Conservation (phyloP, 2,113 vertebrate species). For the Genyomyrus donnyi region DNA sequence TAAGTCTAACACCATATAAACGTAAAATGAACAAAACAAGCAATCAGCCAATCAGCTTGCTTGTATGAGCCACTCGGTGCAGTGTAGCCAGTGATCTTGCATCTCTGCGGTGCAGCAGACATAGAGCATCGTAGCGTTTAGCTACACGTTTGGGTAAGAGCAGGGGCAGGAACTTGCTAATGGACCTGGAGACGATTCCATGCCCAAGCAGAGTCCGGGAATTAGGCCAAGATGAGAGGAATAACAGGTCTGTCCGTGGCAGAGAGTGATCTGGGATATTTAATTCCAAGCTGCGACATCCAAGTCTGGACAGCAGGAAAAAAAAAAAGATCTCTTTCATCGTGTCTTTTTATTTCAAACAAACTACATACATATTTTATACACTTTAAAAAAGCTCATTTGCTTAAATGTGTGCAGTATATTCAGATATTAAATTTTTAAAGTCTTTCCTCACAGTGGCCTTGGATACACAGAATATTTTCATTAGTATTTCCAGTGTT, state of each 20-base stretch:
- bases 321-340: not conserved
- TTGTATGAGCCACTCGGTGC: not conserved
- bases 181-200: constrained; percentile 18
- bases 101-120: not conserved
- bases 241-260: not conserved
- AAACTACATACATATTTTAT: not conserved
- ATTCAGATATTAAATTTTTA: not conserved
- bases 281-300: not conserved
- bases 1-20: not conserved
- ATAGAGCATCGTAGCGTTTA: not conserved
- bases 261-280: not conserved
- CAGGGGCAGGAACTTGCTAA: constrained; percentile 8
- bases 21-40: not conserved
- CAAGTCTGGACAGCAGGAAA: not conserved
- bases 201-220: constrained; percentile 16
- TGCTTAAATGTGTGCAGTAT: not conserved
- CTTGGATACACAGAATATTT: not conserved
- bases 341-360: not conserved
- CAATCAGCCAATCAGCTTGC: not conserved
- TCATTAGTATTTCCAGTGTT: not conserved
- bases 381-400: not conserved
- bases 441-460: not conserved
- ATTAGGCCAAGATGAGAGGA: not conserved
- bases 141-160: not conserved
- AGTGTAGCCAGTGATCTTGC: not conserved